A percentile compares a stretch with the other conserved stretches of the same genome.
Evolutionary conservation across 2,113 vertebrate genomes (phyloP).

Genomic region (Oreochromis niloticus): DNA sequence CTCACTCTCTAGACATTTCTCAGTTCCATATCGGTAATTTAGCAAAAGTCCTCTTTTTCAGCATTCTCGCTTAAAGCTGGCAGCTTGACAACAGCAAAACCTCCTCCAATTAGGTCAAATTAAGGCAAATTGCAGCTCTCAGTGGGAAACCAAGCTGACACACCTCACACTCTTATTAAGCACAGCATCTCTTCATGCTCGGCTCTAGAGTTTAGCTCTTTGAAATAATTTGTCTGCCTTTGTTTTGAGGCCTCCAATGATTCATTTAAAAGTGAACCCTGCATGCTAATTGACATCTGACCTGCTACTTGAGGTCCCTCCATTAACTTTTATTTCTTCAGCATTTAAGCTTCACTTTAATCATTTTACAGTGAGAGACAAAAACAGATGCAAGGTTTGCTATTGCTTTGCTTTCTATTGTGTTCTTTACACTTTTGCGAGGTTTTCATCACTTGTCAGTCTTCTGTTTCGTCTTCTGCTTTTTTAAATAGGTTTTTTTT

Average conservation of each 20-base stretch:
- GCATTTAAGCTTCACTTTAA: neutral
- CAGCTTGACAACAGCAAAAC: neutral
- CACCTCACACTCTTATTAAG: conserved; percentile 9
- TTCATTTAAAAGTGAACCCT: neutral
- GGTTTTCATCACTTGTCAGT: neutral
- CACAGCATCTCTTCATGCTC: neutral
- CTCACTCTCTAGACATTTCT: neutral
- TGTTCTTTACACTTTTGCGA: conserved; percentile 5
- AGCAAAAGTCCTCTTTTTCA: neutral
- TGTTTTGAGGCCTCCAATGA: neutral
- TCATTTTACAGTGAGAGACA: neutral
- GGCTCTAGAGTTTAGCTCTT: neutral
- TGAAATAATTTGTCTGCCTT: neutral
- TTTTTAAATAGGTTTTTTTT: neutral
- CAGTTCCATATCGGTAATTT: neutral
- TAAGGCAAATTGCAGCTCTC: conserved; percentile 29
- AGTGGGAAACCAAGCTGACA: conserved; percentile 12
- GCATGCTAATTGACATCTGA: neutral
- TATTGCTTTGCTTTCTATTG: neutral
- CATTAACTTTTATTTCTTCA: neutral
- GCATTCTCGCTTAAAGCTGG: neutral
- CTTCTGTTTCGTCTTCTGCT: neutral
- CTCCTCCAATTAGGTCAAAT: conserved; percentile 41
- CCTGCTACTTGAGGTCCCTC: neutral
- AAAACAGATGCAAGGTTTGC: neutral